Evolutionary conservation across 2,797 vertebrate species (phyloP).

Genomic region (Oreochromis grahami): DNA sequence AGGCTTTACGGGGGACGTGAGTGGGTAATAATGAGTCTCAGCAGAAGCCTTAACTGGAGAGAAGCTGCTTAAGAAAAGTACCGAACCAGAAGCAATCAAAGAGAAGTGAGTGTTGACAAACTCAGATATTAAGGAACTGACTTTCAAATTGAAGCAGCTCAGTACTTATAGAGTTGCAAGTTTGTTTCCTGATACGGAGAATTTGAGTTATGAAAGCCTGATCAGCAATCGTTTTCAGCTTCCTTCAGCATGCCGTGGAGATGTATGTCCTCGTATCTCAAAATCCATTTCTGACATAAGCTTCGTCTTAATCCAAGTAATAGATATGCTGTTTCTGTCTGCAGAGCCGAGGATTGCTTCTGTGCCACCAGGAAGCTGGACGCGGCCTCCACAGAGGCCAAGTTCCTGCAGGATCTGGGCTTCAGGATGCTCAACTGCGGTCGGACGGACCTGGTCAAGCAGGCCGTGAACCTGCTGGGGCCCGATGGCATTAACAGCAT

Average conservation of each 20-base stretch:
- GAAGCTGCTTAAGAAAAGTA: constrained; percentile 27
- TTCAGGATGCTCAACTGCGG: constrained; percentile 84
- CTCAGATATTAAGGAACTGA: background rate
- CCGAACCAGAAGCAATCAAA: background rate
- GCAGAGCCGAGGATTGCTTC: constrained; percentile 79
- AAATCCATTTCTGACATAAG: constrained; percentile 27
- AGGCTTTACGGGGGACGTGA: constrained; percentile 3
- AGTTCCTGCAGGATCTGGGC: constrained; percentile 80
- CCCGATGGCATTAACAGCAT: constrained; percentile 81
- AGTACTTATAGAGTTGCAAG: background rate
- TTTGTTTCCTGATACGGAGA: background rate
- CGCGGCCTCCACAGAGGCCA: constrained; percentile 77
- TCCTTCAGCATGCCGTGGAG: background rate
- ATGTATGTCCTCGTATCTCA: background rate
- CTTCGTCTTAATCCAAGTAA: constrained; percentile 24
- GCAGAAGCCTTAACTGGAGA: constrained; percentile 22
- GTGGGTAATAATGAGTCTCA: constrained; percentile 26
- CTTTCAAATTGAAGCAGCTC: background rate
- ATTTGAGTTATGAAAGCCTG: background rate
- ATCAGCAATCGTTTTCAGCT: background rate
- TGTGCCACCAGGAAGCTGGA: constrained; percentile 77
- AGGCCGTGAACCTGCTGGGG: constrained; percentile 79
- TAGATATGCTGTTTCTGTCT: constrained; percentile 24
- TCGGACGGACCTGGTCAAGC: constrained; percentile 79
- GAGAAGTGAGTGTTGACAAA: background rate